Percentiles rank a stretch among this genome's conserved stretches.
phyloP scores from a whole-genome alignment of 2,888 invertebrate genomes.

The Yponomeuta sedellus region DNA sequence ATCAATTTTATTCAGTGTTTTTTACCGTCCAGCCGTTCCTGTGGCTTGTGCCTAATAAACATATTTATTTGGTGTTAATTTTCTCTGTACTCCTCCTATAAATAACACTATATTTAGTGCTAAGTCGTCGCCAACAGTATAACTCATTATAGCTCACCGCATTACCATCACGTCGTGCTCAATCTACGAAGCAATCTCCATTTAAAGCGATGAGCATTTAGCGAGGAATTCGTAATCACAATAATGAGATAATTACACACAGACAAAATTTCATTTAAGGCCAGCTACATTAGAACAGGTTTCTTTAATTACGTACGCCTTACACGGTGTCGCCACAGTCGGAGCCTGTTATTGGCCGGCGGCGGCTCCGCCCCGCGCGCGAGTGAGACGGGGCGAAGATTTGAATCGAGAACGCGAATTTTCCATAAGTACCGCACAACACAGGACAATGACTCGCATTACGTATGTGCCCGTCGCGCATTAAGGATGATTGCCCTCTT shows the following conservation, averaged over 20 bases:
- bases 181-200: slow-evolving; percentile 58
- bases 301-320: slow-evolving; percentile 76
- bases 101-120: slow-evolving; percentile 50
- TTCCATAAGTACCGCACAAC: slow-evolving; percentile 75
- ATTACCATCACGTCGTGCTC: slow-evolving; percentile 48
- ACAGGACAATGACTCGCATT: slow-evolving; percentile 76
- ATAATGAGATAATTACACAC: slow-evolving; percentile 77
- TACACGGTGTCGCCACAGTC: slow-evolving; percentile 73
- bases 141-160: slow-evolving; percentile 46
- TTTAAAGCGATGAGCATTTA: slow-evolving; percentile 70
- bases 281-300: slow-evolving; percentile 77
- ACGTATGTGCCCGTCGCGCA: slow-evolving; percentile 74
- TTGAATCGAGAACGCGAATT: slow-evolving; percentile 77
- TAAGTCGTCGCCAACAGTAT: slow-evolving; percentile 44
- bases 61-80: slow-evolving; percentile 15
- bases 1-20: slow-evolving; percentile 72
- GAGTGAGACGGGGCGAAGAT: slow-evolving; percentile 73
- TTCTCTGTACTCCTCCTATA: slow-evolving; percentile 6
- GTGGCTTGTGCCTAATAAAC: slow-evolving; percentile 38
- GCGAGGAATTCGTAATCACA: slow-evolving; percentile 73
- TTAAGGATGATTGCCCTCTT: slow-evolving; percentile 75
- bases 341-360: slow-evolving; percentile 71
- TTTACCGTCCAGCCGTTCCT: slow-evolving; percentile 57
- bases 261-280: slow-evolving; percentile 77
- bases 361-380: slow-evolving; percentile 73